Base-by-base conservation (phyloP, 2,888 invertebrate species). In the Priocnemis perturbator region DNA sequence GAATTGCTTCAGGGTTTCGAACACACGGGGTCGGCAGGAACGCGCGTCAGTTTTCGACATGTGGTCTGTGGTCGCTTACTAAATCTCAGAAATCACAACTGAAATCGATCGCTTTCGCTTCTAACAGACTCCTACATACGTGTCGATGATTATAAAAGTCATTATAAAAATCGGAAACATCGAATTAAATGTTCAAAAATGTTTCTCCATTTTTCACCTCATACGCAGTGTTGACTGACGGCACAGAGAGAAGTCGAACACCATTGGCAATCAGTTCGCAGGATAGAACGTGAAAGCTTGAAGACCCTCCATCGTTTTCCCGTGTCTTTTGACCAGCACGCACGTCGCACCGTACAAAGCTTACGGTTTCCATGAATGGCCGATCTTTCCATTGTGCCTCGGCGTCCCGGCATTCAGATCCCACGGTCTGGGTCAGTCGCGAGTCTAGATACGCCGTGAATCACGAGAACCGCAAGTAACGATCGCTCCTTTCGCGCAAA, bases 401-500 rank as follows among this genome's bases (percentile, higher is more conserved):
- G 52, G 0, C 17, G 48, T 50, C 37, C 15, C 37, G 11, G 30
- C 50, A 65, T 61, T 57, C 60, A 37, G 59, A 44, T 70, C 60
- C 44, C 65, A 53, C 53, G 55, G 61, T 69, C 69, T 62, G 61
- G 69, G 69, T 69, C 66, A 69, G 53, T 65, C 44, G 23, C 30
- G 11, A 57, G 61, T 61, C 58, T 69, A 65, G 65, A 69, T 48
- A 37, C 23, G 53, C 15, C 50, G 19, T 52, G 19, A 65, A 23
- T 47, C 50, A 44, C 23, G 57, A 65, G 69, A 66, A 69, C 65
- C 65, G 65, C 65, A 53, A 66, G 52, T 65, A 69, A 69, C 56
- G 58, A 69, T 60, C 30, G 56, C 53, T 58, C 66, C 69, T 69
- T 62, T 66, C 62, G 62, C 61, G 58, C 48, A 23, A 63, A 70